A percentile compares a stretch with the other conserved stretches of the same genome.
These are phyloP conservation scores for Sylvicapra grimmia DNA, from an alignment of 2,113 vertebrate genomes.

Conservation along the genomic window DNA sequence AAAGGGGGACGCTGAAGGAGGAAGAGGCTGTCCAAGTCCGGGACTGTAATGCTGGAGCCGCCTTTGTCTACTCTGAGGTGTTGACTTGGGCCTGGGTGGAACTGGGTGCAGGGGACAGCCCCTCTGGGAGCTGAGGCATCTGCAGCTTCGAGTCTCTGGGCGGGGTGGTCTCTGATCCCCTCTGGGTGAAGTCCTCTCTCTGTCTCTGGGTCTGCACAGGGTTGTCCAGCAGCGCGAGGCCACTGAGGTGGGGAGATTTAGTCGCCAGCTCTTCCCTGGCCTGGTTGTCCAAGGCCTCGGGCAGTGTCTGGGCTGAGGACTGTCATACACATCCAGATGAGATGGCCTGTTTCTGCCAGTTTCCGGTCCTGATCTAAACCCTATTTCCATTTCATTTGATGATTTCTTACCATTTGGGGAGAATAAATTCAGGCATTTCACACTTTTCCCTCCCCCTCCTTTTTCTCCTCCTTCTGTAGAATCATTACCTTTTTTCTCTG, in stretches of 20 bases:
- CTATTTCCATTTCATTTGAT: background rate
- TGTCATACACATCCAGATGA: background rate
- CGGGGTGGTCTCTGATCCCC: fast-evolving
- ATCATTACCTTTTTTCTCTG: background rate
- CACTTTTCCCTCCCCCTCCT: background rate
- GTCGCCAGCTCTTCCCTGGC: background rate
- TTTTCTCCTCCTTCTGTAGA: background rate
- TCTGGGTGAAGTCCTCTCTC: background rate
- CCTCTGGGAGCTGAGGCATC: no score
- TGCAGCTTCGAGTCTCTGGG: fast-evolving
- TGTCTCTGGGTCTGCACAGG: background rate
- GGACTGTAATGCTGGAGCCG: fast-evolving
- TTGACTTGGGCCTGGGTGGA: no score
- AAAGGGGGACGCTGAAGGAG: background rate
- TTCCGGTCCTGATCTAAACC: background rate
- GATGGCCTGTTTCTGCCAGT: background rate
- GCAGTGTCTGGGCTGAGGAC: background rate
- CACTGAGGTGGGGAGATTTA: background rate
- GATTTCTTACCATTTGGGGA: background rate
- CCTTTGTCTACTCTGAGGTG: background rate
- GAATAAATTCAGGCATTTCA: background rate
- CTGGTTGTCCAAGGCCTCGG: background rate
- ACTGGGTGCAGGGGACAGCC: background rate
- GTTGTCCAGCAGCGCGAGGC: fast-evolving
- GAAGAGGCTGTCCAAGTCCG: background rate